Base-by-base conservation (phyloP, 1,140 invertebrate species). In the Bemisia tabaci region DNA sequence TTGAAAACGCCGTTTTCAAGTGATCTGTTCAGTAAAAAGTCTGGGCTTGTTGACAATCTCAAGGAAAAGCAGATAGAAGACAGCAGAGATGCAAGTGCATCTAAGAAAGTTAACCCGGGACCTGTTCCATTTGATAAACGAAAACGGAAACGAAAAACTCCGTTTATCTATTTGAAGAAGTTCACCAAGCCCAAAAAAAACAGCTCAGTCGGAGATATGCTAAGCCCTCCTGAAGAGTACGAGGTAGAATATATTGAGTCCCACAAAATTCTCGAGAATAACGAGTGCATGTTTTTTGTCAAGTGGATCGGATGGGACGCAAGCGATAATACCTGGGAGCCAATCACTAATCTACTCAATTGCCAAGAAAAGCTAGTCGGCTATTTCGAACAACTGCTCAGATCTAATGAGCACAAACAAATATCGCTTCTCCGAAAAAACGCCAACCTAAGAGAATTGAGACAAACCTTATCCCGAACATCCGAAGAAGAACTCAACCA, bases 261-360 rank as follows among this genome's bases (percentile, higher is more conserved):
- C 24, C 83, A 88, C 69, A 39, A 65, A 61, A 81, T 83, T 70
- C 26, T 58, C 0, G 58, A 23, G 2, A 64, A 65, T 27, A 69
- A 69, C 63, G 33, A 59, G 17, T 64, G 26, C 1, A 60, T 65
- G 26, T 95, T 93, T 79, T 80, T 84, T 33, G 86, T 95, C 1
- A 95, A 95, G 79, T 96, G 94, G 94, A 83, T 88, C 73, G 85
- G 86, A 25, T 96, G 88, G 83, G 73, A 78, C 59, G 70, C 78
- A 2, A 78, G 82, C 61, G 77, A 83, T 67, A 94, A 92, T 72
- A 93, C 91, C 0, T 96, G 92, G 92, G 94, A 96, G 75, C 89
- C 90, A 0, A 75, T 83, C 22, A 76, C 82, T 1, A 87, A 95
- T 79, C 75, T 96, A 2, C 75, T 78, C 1, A 83, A 87, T 67